Base-by-base conservation (phyloP, 2,888 invertebrate genomes). In the Margaritifera margaritifera region DNA sequence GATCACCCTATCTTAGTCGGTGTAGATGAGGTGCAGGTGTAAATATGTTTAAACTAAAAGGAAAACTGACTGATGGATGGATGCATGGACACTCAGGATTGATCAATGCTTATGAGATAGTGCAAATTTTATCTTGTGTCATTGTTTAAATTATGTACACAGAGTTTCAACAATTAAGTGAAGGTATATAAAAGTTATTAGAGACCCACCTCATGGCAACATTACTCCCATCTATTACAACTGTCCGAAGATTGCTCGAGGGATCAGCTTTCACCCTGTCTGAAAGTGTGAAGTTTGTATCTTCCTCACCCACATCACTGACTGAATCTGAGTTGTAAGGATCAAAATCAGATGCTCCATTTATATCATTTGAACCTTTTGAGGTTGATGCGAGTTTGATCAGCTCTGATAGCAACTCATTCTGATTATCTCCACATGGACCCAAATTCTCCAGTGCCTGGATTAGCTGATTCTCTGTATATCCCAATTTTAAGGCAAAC, bases 401-500 rank as follows among this genome's bases (percentile, higher is more conserved):
- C 71, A 97, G 92, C 90, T 97, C 97, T 0, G 95, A 95, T 65
- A 98, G 90, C 50, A 97, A 91, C 88, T 96, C 96, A 88, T 97
- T 96, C 85, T 96, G 94, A 4, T 94, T 94, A 11, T 96, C 95
- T 79, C 94, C 93, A 42, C 42, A 42, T 0, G 94, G 93, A 0
- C 97, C 97, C n/a, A 97, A 90, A 82, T 95, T 94, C 79, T 93
- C 93, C 57, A 98, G 89, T 0, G 96, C 97, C 1, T 93, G 93
- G 80, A 94, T 94, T 8, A 97, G 95, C 74, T 96, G 92, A 59
- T 93, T 92, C 88, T 97, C 97, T 0, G 95, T 94, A 90, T 97
- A 98, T 57, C 98, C 98, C 77, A 98, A 91, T 90, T 96, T 97
- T 66, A 96, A 92, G 0, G 96, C 97, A 89, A 97, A 97, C 90